phyloP scores from a whole-genome alignment of 2,888 invertebrate species.

The Perizoma flavofasciatum region DNA sequence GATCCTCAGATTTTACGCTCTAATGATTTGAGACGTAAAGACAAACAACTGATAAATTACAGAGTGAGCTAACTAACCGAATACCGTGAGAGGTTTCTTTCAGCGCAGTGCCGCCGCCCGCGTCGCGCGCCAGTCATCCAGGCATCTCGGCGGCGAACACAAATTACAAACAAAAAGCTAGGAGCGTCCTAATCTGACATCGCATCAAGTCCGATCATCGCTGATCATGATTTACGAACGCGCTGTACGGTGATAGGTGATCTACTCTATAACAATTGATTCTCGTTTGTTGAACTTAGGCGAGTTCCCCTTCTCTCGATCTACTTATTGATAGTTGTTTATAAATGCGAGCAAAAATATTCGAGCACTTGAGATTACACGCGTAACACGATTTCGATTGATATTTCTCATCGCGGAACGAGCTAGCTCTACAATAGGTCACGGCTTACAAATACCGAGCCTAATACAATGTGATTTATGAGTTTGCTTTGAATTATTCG shows the following conservation, averaged over 20 bases:
- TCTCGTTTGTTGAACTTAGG: constrained; percentile 67
- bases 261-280: constrained; percentile 71
- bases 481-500: constrained; percentile 52
- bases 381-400: constrained; percentile 35
- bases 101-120: constrained; percentile 56
- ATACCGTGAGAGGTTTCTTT: constrained; percentile 60
- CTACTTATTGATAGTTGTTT: constrained; percentile 23
- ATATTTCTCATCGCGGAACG: constrained; percentile 42
- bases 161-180: constrained; percentile 79
- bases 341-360: constrained; percentile 25
- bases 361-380: constrained; percentile 19
- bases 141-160: constrained; percentile 73
- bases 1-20: constrained; percentile 16
- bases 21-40: constrained; percentile 52
- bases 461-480: constrained; percentile 72
- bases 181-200: constrained; percentile 78
- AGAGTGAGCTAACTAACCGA: constrained; percentile 59
- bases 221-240: constrained; percentile 81
- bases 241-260: constrained; percentile 76
- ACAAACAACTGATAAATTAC: constrained; percentile 69
- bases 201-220: constrained; percentile 76
- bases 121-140: constrained; percentile 68
- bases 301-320: constrained; percentile 35
- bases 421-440: constrained; percentile 61
- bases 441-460: constrained; percentile 49